Percentiles rank a stretch among this genome's conserved stretches.
These are phyloP conservation scores for Phrynocephalus guinanensis DNA, from an alignment of 2,797 vertebrate species.

Conservation along the genomic window DNA sequence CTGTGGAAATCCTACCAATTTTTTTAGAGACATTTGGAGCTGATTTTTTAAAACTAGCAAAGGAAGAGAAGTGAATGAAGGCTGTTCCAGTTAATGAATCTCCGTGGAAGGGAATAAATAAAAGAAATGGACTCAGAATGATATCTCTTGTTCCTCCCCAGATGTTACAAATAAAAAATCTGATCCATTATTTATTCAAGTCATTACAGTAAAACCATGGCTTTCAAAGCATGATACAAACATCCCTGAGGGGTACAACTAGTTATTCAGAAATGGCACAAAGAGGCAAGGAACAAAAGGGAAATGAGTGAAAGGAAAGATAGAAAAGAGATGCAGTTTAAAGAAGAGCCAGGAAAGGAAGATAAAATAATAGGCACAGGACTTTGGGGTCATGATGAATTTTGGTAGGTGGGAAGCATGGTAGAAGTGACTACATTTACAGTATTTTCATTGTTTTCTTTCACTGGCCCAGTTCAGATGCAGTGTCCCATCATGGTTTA, in stretches of 20 bases:
- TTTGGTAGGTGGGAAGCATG: too few species aligned
- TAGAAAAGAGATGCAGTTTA: background rate
- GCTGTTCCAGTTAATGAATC: constrained; percentile 8
- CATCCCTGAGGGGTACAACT: background rate
- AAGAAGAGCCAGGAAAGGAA: background rate
- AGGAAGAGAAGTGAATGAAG: constrained; percentile 4
- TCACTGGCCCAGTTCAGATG: background rate
- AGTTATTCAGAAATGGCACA: background rate
- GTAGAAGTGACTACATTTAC: too few species aligned
- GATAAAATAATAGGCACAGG: background rate
- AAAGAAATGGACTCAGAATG: constrained; percentile 17
- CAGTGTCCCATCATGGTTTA: background rate
- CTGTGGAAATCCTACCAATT: constrained; percentile 7
- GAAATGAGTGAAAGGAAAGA: background rate
- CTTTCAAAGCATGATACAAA: constrained; percentile 22
- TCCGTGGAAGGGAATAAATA: constrained; percentile 8
- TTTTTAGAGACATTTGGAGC: constrained; percentile 17
- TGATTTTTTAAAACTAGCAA: background rate
- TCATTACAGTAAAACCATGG: constrained; percentile 25
- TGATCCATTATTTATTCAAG: constrained; percentile 26
- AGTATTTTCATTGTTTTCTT: background rate
- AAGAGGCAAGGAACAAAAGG: background rate
- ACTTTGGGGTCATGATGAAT: too few species aligned
- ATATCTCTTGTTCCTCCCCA: constrained; percentile 25
- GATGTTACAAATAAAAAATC: constrained; percentile 33